phyloP scores from a whole-genome alignment of 1,140 invertebrate species.

The Sesamia nonagrioides region DNA sequence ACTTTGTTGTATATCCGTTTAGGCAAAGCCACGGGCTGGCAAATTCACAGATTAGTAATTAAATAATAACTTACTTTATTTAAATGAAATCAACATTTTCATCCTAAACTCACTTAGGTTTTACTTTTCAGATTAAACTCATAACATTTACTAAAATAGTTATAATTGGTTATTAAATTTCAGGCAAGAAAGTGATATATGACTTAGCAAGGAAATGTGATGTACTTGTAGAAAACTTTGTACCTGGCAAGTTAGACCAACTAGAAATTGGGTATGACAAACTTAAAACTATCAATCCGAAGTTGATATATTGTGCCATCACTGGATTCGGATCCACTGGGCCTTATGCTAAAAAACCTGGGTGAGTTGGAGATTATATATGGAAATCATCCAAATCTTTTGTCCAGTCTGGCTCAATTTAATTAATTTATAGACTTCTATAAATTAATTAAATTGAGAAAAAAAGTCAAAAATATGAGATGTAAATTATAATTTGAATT shows the following conservation, averaged over 20 bases:
- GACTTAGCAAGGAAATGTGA: conserved; percentile 93
- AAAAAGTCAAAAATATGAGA: too few relatives aligned
- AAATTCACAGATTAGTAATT: too few relatives aligned
- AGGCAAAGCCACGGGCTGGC: too few relatives aligned
- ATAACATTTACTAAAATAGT: not conserved
- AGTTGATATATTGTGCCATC: conserved; percentile 97
- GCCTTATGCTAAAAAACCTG: conserved; percentile 94
- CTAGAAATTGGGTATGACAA: conserved; percentile 94
- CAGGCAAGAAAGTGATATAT: conserved; percentile 92
- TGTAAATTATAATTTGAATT: not conserved
- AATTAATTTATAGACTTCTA: too few relatives aligned
- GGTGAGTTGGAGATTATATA: conserved; percentile 74
- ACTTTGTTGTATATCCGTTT: too few relatives aligned
- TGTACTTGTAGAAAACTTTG: conserved; percentile 97
- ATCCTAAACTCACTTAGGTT: too few relatives aligned
- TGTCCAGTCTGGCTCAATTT: not conserved
- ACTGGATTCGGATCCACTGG: conserved; percentile 96
- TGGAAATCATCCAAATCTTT: not conserved
- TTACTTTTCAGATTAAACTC: too few relatives aligned
- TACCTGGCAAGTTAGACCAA: conserved; percentile 95
- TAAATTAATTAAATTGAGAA: too few relatives aligned
- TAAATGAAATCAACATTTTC: too few relatives aligned
- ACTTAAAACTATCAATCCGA: conserved; percentile 91
- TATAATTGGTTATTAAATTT: conserved; percentile 51
- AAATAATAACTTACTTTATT: too few relatives aligned